Evolutionary conservation across 2,888 invertebrate genomes (phyloP), one percentile per base, ranked within the genome.

Genomic region (Drosophila seclusa): DNA sequence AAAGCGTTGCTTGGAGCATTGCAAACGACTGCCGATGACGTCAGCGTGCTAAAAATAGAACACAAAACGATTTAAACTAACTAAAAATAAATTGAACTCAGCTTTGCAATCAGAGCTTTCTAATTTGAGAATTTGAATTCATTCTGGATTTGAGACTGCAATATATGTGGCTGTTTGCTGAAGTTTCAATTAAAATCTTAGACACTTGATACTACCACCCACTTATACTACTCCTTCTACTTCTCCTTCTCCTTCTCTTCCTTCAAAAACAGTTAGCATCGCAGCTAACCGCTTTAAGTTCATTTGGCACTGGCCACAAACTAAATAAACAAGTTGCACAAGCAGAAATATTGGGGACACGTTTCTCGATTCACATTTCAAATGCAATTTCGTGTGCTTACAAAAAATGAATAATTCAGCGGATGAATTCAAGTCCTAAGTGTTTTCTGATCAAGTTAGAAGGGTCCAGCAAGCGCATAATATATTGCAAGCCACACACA

Each of bases 1-100:
- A 87, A 87, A 82, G 66, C 62, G 66, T 29, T 59, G 68, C 74
- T 63, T 48, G 50, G 78, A 50, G 60, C 48, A 27, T 54, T 38
- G 53, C 52, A 27, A 55, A 40, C 21, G 4, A 48, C 18, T 40
- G 21, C 34, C 42, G 31, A 64, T 55, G 55, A 55, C 38, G 55
- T 55, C 55, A 55, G n/a, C 13, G 18, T 18, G 18, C 54, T 7
- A 36, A 54, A 36, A 27, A 18, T 10, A 54, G 1, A 32, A 4
- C 54, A 54, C n/a, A 11, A 38, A 50, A 63, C 27, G 32, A 27
- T 27, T 16, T 11, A 29, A 57, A 1, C 57, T 16, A 42, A 10
- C 29, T n/a, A n/a, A 16, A 42, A 42, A 21, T 18, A 31, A 42
- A 42, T 21, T 42, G 4, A 42, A 36, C 32, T 32, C 16, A 32